Percentiles rank a stretch among this genome's conserved stretches.
These are phyloP conservation scores for Oreortyx pictus DNA, from an alignment of 2,797 vertebrate species.

Conservation along the genomic window DNA sequence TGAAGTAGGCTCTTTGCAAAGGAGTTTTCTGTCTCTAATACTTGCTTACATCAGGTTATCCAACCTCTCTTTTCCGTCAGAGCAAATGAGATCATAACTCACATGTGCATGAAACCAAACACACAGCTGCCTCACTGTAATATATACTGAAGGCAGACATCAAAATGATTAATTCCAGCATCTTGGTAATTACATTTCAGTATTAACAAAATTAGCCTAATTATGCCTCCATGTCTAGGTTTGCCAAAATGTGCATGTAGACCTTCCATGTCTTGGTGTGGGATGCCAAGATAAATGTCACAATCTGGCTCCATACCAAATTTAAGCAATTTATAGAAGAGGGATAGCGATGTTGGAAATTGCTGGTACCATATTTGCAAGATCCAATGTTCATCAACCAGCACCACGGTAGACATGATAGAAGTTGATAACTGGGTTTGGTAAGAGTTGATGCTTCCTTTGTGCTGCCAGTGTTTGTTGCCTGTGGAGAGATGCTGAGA, in stretches of 20 bases:
- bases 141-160: slow-evolving; percentile 55
- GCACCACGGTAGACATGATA: neutral
- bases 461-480: neutral
- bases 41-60: slow-evolving; percentile 27
- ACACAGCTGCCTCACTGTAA: slow-evolving; percentile 52
- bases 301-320: neutral
- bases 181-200: slow-evolving; percentile 43
- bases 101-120: slow-evolving; percentile 26
- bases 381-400: neutral
- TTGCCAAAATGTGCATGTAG: neutral
- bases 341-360: neutral
- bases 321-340: neutral
- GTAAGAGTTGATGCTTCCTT: slow-evolving; percentile 20
- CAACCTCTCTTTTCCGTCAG: slow-evolving; percentile 30
- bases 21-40: slow-evolving; percentile 20
- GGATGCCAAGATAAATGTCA: neutral
- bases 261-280: neutral
- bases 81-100: slow-evolving; percentile 53
- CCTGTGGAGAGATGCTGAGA: neutral
- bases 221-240: neutral
- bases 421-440: neutral
- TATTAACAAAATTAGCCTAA: slow-evolving; percentile 62
- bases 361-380: neutral
- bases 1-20: slow-evolving; percentile 6
- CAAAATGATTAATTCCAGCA: slow-evolving; percentile 46